These are phyloP conservation scores for Cochlearius cochlearius DNA, from an alignment of 2,113 vertebrate genomes.

Conservation along the genomic window DNA sequence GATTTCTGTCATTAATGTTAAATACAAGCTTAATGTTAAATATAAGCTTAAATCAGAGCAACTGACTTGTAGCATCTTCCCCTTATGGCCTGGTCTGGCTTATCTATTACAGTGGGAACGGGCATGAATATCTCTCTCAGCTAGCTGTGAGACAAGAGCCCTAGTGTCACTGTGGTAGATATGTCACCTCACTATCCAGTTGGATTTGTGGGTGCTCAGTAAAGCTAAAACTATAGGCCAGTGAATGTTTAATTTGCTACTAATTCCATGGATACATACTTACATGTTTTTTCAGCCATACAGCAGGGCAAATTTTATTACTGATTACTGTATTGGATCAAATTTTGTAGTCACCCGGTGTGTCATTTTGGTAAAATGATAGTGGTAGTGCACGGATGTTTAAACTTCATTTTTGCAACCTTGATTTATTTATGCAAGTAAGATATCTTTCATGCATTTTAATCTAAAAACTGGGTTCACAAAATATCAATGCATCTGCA, in stretches of 20 bases:
- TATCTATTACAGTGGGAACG: neutral
- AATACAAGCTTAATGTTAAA: neutral
- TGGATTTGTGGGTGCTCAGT: neutral
- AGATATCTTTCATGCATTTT: constrained; percentile 69
- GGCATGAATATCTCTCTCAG: neutral
- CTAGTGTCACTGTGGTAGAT: neutral
- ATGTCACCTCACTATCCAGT: neutral
- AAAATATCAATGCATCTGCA: constrained; percentile 60
- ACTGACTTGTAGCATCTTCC: neutral
- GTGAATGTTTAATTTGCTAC: neutral
- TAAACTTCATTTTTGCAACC: constrained; percentile 71
- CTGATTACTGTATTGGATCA: neutral
- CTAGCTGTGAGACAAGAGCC: neutral
- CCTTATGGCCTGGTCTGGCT: neutral
- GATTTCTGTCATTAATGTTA: neutral
- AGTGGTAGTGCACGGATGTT: constrained; percentile 54
- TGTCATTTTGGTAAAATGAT: constrained; percentile 59
- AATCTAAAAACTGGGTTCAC: constrained; percentile 64
- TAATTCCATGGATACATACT: neutral
- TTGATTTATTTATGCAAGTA: constrained; percentile 75
- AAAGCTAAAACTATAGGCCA: neutral
- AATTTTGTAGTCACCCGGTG: neutral
- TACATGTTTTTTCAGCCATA: neutral
- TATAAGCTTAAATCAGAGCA: neutral
- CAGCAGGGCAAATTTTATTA: neutral